Conservation (phyloP, 2,797 vertebrate species). For the Hydrolagus colliei region DNA sequence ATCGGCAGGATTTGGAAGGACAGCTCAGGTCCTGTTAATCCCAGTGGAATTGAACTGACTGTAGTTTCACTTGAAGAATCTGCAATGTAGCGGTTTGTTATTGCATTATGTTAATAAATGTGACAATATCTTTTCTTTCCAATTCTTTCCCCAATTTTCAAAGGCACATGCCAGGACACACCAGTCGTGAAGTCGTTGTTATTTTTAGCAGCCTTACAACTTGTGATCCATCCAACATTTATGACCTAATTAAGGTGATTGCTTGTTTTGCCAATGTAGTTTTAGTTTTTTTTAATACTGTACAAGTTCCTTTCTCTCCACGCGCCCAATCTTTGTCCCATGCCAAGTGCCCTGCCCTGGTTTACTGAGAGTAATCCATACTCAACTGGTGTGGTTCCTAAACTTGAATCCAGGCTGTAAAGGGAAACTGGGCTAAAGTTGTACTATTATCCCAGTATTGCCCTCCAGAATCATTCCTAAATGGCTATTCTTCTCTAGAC, state of each 20-base stretch:
- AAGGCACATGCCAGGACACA: constrained; percentile 94
- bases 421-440: neutral
- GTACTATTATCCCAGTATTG: too few species aligned
- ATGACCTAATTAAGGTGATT: constrained; percentile 83
- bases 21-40: too few species aligned
- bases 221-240: constrained; percentile 91
- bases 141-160: constrained; percentile 28
- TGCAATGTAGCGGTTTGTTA: neutral
- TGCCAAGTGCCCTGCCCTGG: too few species aligned
- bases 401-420: neutral
- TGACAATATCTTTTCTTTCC: neutral
- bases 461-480: too few species aligned
- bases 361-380: too few species aligned
- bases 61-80: neutral
- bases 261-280: neutral
- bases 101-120: neutral
- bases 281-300: too few species aligned
- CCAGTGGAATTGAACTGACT: neutral
- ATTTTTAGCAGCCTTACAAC: constrained; percentile 94
- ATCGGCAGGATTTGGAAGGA: too few species aligned
- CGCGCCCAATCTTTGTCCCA: too few species aligned
- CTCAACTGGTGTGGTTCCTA: neutral
- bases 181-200: constrained; percentile 85
- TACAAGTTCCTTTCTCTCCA: too few species aligned
- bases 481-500: too few species aligned